Percentiles rank a stretch among this genome's conserved stretches.
Conservation (phyloP, 2,888 invertebrate genomes). For the Lasiommata megera region DNA sequence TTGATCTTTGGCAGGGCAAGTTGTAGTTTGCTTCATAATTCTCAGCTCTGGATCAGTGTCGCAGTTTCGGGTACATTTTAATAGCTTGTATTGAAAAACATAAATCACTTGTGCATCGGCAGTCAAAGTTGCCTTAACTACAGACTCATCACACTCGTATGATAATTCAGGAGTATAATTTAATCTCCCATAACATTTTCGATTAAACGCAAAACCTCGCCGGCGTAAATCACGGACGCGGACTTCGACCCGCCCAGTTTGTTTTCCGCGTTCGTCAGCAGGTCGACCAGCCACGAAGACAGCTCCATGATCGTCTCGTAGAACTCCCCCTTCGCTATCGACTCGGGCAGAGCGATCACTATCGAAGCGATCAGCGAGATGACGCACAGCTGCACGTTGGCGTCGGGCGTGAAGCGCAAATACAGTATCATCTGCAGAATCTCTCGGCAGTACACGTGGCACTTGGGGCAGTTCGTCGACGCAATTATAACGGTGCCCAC, state of each 20-base stretch:
- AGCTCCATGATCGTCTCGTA: constrained; percentile 83
- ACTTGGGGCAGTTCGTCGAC: constrained; percentile 85
- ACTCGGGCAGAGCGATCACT: constrained; percentile 82
- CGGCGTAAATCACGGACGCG: constrained; percentile 84
- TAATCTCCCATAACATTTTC: constrained; percentile 50
- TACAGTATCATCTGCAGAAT: constrained; percentile 85
- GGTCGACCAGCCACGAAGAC: constrained; percentile 84
- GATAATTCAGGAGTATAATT: not conserved
- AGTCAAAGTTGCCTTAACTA: no score
- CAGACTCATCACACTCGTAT: no score
- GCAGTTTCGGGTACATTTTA: no score
- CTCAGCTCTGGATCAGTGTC: no score
- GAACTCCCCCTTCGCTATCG: constrained; percentile 81
- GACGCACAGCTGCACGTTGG: constrained; percentile 84
- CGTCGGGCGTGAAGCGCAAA: constrained; percentile 84
- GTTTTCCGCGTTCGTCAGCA: constrained; percentile 74
- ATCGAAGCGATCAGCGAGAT: constrained; percentile 86
- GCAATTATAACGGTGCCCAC: constrained; percentile 84
- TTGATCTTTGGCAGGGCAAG: no score
- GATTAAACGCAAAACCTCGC: constrained; percentile 81
- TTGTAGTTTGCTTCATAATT: no score
- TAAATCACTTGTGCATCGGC: no score
- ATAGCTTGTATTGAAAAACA: no score
- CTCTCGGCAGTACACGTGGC: constrained; percentile 85
- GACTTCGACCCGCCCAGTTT: constrained; percentile 81